Base-by-base conservation (phyloP, 2,797 vertebrate species). In the Gymnoscopelus microlampas region DNA sequence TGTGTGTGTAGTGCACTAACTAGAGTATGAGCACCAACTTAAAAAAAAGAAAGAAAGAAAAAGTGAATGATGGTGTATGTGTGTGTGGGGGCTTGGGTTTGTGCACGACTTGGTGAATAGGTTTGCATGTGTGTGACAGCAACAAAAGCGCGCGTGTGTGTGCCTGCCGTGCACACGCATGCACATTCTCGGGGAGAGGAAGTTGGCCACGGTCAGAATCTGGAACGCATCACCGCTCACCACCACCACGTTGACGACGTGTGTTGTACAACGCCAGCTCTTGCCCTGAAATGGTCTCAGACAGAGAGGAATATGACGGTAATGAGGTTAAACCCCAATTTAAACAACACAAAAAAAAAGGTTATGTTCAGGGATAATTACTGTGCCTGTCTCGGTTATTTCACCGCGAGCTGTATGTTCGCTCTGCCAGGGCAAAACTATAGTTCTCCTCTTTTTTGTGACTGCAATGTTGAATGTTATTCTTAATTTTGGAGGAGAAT, bases 201-300 rank as follows among this genome's bases (percentile, higher is more conserved):
- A 74, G 82, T 87, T 77, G 82, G 81, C 63, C 80, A 84, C 80
- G 66, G 85, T 89, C 79, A 73, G 80, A 87, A 81, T 91, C 92
- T 92, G 92, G 92, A 91, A 91, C 86, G 80, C 78, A 84, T 92
- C 89, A 89, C 66, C 57, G 14, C 78, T 88, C 91, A 84, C 91
- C 70, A 70, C 77, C 64, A 13, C 61, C 61, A 3, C 8, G 9
- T 73, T 91, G 86, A 91, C 77, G 81, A 88, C 7, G 83, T 90
- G 88, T 80, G 55, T 63, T 59, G 13, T 11, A 74, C 62, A 81
- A 70, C 70, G 53, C 69, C 19, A 66, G 66, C 69, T 35, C 69
- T 44, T 74, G 74, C 71, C 71, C 72, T 61, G 66, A 82, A 86
- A 90, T 78, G 73, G 76, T 70, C 72, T 70, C 71, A 81, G 87